phyloP scores from a whole-genome alignment of 1,140 invertebrate species.

The Rhagoletis zephyria region DNA sequence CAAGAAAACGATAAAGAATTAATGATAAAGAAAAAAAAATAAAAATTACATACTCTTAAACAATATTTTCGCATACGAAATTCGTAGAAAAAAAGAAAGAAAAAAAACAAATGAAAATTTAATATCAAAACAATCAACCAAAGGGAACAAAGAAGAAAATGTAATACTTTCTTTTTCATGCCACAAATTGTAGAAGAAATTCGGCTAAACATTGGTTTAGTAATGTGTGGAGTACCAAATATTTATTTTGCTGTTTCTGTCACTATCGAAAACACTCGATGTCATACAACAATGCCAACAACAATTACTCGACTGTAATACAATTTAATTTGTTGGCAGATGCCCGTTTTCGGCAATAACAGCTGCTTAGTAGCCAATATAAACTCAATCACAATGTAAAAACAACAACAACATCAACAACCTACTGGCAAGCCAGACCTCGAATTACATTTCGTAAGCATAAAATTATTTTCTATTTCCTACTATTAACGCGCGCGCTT shows the following conservation, averaged over 20 bases:
- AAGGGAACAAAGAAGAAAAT: neutral
- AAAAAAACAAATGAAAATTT: neutral
- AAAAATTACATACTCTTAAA: neutral
- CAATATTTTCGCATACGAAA: neutral
- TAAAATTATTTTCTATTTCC: constrained; percentile 30
- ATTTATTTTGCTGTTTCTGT: neutral
- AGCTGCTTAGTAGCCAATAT: neutral
- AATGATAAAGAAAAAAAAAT: neutral
- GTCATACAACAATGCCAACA: neutral
- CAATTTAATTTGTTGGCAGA: neutral
- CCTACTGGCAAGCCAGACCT: neutral
- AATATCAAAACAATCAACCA: neutral
- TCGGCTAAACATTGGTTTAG: too few relatives aligned
- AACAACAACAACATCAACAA: neutral
- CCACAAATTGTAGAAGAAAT: too few relatives aligned
- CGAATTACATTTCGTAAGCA: neutral
- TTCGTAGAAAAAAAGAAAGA: neutral
- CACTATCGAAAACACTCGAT: neutral
- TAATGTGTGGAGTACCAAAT: too few relatives aligned
- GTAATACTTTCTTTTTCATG: too few relatives aligned
- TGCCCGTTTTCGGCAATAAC: neutral
- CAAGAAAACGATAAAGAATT: neutral
- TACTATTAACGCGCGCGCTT: neutral
- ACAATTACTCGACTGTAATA: neutral
- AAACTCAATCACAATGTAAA: neutral